Conservation (phyloP, 2,113 vertebrate genomes). For the Argyrosomus japonicus region DNA sequence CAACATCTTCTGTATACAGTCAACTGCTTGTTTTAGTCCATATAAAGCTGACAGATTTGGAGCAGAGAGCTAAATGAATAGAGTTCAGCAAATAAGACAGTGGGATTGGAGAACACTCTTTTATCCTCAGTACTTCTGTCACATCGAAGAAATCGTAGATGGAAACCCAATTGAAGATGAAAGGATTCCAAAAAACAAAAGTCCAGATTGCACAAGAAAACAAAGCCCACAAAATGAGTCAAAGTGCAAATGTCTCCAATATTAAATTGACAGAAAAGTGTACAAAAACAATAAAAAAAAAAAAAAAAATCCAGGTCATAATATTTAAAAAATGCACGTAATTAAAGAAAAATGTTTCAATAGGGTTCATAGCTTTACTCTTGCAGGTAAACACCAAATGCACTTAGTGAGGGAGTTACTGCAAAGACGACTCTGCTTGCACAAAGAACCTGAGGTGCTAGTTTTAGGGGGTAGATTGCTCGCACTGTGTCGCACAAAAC, state of each 20-base stretch:
- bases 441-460: constrained; percentile 75
- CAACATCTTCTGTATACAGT: constrained; percentile 43
- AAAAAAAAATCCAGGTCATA: constrained; percentile 61
- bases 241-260: constrained; percentile 72
- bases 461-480: constrained; percentile 43
- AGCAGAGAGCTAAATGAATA: constrained; percentile 75
- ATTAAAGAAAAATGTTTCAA: constrained; percentile 83
- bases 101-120: constrained; percentile 87
- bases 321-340: constrained; percentile 67
- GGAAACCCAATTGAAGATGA: constrained; percentile 77
- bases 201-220: constrained; percentile 80
- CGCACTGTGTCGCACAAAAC: constrained; percentile 76
- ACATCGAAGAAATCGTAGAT: constrained; percentile 72
- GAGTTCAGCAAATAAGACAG: constrained; percentile 86
- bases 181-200: constrained; percentile 78
- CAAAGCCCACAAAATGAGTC: constrained; percentile 72
- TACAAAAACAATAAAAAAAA: constrained; percentile 58
- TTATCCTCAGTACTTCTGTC: constrained; percentile 81
- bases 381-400: constrained; percentile 83
- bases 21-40: constrained; percentile 69
- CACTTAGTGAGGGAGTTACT: constrained; percentile 75
- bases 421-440: constrained; percentile 78
- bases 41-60: constrained; percentile 69
- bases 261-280: constrained; percentile 67
- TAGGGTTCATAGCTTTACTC: constrained; percentile 91